Evolutionary conservation across 1,140 invertebrate species (phyloP).

Genomic region (Chironomus striatipennis): DNA sequence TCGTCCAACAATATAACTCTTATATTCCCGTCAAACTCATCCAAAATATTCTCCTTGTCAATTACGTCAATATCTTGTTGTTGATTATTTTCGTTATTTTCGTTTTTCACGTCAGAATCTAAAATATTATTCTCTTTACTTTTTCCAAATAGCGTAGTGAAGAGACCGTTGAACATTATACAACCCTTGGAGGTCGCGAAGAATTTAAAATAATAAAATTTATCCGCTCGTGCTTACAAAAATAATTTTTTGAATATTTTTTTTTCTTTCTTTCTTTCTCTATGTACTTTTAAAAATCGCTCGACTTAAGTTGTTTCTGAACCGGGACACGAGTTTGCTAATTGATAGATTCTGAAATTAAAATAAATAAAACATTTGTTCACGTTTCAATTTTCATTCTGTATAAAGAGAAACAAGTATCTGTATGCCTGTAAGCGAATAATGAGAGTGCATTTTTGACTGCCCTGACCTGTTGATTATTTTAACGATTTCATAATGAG

Average conservation of each 20-base stretch:
- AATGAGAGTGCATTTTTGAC: too few species aligned
- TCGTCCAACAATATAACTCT: neutral
- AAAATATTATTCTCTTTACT: neutral
- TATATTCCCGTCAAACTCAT: neutral
- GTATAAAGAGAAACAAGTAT: neutral
- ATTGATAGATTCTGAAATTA: slow-evolving; percentile 9
- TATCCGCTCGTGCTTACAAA: neutral
- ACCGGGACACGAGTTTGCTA: neutral
- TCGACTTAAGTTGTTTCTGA: neutral
- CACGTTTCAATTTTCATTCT: neutral
- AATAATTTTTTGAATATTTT: neutral
- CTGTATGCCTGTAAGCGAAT: too few species aligned
- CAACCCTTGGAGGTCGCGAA: neutral
- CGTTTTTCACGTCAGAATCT: neutral
- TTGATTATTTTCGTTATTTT: neutral
- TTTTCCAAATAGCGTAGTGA: slow-evolving; percentile 8
- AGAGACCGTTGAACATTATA: slow-evolving; percentile 16
- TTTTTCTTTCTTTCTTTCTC: neutral
- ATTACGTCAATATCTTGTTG: neutral
- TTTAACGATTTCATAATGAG: too few species aligned
- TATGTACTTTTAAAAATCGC: neutral
- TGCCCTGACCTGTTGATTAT: too few species aligned
- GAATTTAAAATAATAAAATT: neutral
- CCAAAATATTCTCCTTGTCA: neutral
- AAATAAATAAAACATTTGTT: slow-evolving; percentile 10